phyloP scores from a whole-genome alignment of 2,888 invertebrate species.

The Drosophila anceps region DNA sequence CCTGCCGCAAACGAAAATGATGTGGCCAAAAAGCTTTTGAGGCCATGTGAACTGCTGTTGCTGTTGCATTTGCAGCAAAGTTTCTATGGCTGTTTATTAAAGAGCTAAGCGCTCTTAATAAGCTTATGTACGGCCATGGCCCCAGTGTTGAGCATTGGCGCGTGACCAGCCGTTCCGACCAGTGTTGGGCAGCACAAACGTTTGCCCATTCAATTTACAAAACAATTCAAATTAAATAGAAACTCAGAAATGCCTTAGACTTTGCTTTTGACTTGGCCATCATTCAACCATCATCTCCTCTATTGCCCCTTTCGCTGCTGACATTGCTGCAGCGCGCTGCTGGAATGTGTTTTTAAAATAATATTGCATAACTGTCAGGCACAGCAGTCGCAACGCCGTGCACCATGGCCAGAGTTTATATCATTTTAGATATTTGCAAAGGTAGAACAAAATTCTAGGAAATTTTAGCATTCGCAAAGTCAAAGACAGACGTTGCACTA shows the following conservation, averaged over 20 bases:
- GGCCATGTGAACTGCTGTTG: constrained; percentile 15
- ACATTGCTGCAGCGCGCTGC: constrained; percentile 6
- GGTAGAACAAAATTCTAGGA: not conserved
- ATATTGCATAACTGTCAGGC: constrained; percentile 73
- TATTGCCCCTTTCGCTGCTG: not conserved
- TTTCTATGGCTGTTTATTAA: constrained; percentile 81
- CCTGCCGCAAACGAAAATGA: constrained; percentile 46
- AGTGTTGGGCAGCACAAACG: constrained; percentile 38
- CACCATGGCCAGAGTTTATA: not conserved
- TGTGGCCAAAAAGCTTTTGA: constrained; percentile 54
- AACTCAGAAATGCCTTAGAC: constrained; percentile 54
- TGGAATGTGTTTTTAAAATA: constrained; percentile 73
- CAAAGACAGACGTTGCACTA: not conserved
- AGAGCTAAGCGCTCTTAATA: constrained; percentile 76
- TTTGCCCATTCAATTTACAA: constrained; percentile 66
- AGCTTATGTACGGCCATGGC: constrained; percentile 63
- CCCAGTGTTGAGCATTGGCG: constrained; percentile 28
- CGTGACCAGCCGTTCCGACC: constrained; percentile 1
- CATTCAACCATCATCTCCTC: not conserved
- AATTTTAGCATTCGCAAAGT: not conserved
- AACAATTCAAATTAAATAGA: constrained; percentile 81
- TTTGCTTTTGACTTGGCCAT: constrained; percentile 30
- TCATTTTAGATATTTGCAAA: not conserved
- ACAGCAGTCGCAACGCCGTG: constrained; percentile 5
- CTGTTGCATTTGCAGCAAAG: constrained; percentile 52